Conservation (phyloP, 2,888 invertebrate species). For the Blastobasis adustella region DNA sequence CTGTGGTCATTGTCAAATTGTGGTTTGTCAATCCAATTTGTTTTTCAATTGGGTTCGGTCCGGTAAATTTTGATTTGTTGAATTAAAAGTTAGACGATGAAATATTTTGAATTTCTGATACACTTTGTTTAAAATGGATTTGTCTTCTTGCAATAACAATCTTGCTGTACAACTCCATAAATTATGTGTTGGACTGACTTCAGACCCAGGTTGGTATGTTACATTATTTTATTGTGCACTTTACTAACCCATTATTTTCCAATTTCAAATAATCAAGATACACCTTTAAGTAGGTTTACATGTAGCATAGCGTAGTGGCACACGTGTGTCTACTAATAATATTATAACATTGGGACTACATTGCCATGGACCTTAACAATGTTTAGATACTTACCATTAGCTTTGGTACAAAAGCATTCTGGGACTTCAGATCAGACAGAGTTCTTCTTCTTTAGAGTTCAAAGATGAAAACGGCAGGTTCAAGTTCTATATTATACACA, state of each 20-base stretch:
- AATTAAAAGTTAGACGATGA: too few species aligned
- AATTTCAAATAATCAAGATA: background rate
- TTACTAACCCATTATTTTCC: background rate
- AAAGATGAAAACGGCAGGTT: too few species aligned
- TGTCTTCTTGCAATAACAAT: constrained; percentile 34
- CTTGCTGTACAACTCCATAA: constrained; percentile 52
- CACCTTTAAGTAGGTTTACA: background rate
- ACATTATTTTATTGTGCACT: background rate
- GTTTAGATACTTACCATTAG: background rate
- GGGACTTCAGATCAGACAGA: too few species aligned
- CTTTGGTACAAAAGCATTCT: too few species aligned
- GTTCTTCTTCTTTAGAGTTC: too few species aligned
- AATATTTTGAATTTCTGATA: too few species aligned
- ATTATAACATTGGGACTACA: background rate
- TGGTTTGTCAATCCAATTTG: too few species aligned
- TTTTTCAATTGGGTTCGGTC: too few species aligned
- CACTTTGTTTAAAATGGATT: background rate
- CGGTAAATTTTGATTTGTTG: too few species aligned
- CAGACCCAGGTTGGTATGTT: constrained; percentile 51
- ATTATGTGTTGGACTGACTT: constrained; percentile 54
- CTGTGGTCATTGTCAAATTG: too few species aligned
- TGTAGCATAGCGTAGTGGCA: background rate
- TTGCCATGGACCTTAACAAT: background rate
- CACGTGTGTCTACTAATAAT: background rate
- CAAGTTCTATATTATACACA: too few species aligned